Evolutionary conservation across 2,113 vertebrate genomes (phyloP).

Genomic region (Cyrtonyx montezumae): DNA sequence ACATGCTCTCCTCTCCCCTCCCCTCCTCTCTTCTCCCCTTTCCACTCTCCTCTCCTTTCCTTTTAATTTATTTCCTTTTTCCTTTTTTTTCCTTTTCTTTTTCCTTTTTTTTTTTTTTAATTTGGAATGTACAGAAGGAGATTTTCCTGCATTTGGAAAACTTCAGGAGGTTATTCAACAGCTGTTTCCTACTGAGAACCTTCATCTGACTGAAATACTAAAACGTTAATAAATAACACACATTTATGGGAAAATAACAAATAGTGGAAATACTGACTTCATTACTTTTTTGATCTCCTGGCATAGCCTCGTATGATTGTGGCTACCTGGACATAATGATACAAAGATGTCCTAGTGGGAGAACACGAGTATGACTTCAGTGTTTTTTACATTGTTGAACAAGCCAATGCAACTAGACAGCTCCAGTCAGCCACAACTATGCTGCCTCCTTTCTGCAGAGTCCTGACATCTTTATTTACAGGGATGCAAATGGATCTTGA

Average conservation of each 20-base stretch:
- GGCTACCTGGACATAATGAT: background rate
- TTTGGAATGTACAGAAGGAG: background rate
- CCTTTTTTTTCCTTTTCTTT: background rate
- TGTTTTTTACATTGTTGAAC: background rate
- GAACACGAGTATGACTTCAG: background rate
- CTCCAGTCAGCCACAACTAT: background rate
- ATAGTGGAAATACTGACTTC: background rate
- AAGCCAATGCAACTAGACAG: background rate
- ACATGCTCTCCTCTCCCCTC: background rate
- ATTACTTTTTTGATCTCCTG: background rate
- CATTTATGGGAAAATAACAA: background rate
- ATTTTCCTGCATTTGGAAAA: background rate
- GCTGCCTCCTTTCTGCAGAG: background rate
- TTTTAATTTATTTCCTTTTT: background rate
- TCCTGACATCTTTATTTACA: background rate
- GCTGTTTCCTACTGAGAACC: background rate
- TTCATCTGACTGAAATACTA: background rate
- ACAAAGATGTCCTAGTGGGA: background rate
- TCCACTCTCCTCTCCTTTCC: background rate
- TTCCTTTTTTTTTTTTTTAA: background rate
- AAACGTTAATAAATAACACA: background rate
- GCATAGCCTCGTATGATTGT: background rate
- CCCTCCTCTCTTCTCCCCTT: background rate
- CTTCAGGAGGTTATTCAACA: background rate
- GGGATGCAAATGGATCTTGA: background rate